Percentiles rank a stretch among this genome's conserved stretches.
Evolutionary conservation across 1,140 invertebrate genomes (phyloP).

Genomic region (Bombyx mandarina): DNA sequence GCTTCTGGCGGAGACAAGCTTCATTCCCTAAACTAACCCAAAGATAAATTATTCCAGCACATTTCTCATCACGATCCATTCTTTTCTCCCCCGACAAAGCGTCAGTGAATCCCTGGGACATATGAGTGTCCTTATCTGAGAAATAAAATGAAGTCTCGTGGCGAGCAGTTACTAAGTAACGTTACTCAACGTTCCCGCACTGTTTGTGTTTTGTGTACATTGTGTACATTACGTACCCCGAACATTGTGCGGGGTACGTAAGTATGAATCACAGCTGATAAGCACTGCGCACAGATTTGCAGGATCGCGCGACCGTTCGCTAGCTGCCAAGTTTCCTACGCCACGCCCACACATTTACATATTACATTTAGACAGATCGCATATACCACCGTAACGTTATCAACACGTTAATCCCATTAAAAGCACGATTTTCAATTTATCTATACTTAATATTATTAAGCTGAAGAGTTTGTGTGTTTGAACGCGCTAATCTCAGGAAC

Average conservation of each 20-base stretch:
- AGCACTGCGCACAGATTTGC: conserved; percentile 57
- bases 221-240: not conserved
- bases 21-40: conserved; percentile 53
- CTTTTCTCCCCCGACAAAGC: conserved; percentile 53
- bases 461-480: no score
- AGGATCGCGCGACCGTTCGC: conserved; percentile 41
- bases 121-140: conserved; percentile 49
- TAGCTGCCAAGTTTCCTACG: conserved; percentile 56
- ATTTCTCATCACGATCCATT: conserved; percentile 64
- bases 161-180: conserved; percentile 40
- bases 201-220: conserved; percentile 17
- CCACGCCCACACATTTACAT: conserved; percentile 55
- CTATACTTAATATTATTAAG: no score
- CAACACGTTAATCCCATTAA: not conserved
- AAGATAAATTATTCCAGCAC: conserved; percentile 64
- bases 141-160: conserved; percentile 52
- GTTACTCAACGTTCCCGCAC: conserved; percentile 18
- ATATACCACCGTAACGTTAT: not conserved
- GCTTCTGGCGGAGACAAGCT: conserved; percentile 43
- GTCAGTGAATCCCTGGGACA: conserved; percentile 46
- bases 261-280: conserved; percentile 65
- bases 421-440: no score
- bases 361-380: conserved; percentile 14
- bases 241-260: conserved; percentile 19
- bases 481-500: no score